Evolutionary conservation across 2,888 invertebrate species (phyloP).

Genomic region (Koerneria pararmatus): DNA sequence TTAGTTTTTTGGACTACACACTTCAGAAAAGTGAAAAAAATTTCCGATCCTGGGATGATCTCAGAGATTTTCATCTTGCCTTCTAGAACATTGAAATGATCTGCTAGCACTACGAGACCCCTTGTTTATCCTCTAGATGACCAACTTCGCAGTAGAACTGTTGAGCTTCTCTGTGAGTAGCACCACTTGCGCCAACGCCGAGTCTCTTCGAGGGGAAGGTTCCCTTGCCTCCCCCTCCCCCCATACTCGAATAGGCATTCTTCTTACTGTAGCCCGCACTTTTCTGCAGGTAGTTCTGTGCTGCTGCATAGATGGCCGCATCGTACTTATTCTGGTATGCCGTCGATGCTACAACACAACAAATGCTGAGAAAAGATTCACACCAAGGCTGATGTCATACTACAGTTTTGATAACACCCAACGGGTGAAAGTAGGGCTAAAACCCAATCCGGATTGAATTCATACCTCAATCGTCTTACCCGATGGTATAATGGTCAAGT

Average conservation of each 20-base stretch:
- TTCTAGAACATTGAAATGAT: background rate
- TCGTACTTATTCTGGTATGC: constrained; percentile 78
- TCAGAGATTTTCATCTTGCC: background rate
- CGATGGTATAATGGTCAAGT: no score
- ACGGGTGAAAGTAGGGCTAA: no score
- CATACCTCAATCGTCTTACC: no score
- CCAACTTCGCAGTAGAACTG: constrained; percentile 31
- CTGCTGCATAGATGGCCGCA: constrained; percentile 89
- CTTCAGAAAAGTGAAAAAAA: no score
- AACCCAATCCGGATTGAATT: no score
- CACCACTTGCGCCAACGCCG: constrained; percentile 15
- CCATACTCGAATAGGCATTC: constrained; percentile 9
- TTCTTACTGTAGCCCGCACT: background rate
- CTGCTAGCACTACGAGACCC: no score
- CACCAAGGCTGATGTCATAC: no score
- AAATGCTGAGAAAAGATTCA: no score
- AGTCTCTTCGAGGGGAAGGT: background rate
- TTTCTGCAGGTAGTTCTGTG: constrained; percentile 62
- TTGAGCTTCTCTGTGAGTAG: constrained; percentile 21
- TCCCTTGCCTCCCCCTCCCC: background rate
- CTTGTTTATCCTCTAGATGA: no score
- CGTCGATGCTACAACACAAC: constrained; percentile 12
- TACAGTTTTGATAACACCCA: no score
- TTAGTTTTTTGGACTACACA: constrained; percentile 2
- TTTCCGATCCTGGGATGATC: no score